A percentile compares a stretch with the other conserved stretches of the same genome.
phyloP scores from a whole-genome alignment of 2,888 invertebrate species.

The Eulithis prunata region DNA sequence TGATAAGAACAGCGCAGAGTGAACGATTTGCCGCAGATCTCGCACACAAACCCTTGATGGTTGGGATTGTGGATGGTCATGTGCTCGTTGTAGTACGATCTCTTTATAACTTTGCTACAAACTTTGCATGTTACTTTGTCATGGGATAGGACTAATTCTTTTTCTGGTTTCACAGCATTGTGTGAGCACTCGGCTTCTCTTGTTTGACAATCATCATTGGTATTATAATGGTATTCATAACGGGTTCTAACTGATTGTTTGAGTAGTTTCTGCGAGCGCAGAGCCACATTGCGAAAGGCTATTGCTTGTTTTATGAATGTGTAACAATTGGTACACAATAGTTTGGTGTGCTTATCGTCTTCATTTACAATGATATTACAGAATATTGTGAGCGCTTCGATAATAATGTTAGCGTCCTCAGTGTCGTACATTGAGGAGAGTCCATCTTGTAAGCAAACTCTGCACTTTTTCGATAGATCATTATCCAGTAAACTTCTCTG shows the following conservation, averaged over 20 bases:
- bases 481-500: conserved; percentile 21
- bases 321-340: conserved; percentile 60
- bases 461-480: conserved; percentile 35
- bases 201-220: conserved; percentile 43
- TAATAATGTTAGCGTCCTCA: conserved; percentile 26
- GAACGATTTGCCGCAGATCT: conserved; percentile 66
- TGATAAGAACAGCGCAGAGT: conserved; percentile 61
- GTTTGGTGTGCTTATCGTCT: conserved; percentile 59
- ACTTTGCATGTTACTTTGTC: conserved; percentile 54
- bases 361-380: conserved; percentile 54
- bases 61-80: conserved; percentile 65
- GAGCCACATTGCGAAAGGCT: conserved; percentile 62
- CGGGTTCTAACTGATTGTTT: conserved; percentile 47
- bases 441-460: conserved; percentile 45
- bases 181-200: conserved; percentile 30
- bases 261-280: conserved; percentile 55
- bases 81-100: conserved; percentile 63
- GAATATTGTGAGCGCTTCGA: conserved; percentile 37
- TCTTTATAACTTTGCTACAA: conserved; percentile 55
- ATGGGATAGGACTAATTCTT: conserved; percentile 44
- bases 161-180: conserved; percentile 10
- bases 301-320: conserved; percentile 61
- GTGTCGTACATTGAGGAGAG: conserved; percentile 33
- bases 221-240: conserved; percentile 30
- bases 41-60: conserved; percentile 64